Percentiles rank a stretch among this genome's conserved stretches.
These are phyloP conservation scores for Cephus pygmeus DNA, from an alignment of 2,888 invertebrate species.

Conservation along the genomic window DNA sequence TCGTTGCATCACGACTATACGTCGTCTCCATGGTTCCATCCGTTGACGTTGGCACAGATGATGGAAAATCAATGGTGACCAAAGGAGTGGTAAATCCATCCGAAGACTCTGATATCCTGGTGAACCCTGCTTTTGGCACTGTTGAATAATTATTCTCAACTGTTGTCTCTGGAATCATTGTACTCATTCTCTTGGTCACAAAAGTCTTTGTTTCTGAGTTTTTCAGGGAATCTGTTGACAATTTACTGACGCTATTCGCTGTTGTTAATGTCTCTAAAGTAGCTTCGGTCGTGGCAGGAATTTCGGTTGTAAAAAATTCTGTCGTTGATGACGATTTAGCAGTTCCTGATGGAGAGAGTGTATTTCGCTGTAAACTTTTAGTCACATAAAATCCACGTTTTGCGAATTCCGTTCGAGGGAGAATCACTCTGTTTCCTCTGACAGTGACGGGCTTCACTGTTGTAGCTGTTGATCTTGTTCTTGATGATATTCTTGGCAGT, in stretches of 20 bases:
- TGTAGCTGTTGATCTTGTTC: slow-evolving; percentile 14
- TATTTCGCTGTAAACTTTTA: slow-evolving; percentile 24
- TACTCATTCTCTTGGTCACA: background rate
- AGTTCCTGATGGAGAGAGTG: background rate
- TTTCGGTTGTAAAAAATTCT: background rate
- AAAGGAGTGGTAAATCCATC: background rate
- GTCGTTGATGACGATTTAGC: background rate
- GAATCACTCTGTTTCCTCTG: slow-evolving; percentile 29
- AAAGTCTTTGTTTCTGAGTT: background rate
- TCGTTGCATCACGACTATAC: background rate
- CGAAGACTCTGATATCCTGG: background rate
- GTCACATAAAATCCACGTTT: slow-evolving; percentile 40
- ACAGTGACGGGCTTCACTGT: slow-evolving; percentile 38
- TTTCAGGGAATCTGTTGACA: background rate
- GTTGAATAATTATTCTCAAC: background rate
- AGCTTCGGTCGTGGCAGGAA: background rate
- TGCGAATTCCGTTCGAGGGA: slow-evolving; percentile 5
- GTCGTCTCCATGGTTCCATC: background rate
- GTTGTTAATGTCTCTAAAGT: background rate
- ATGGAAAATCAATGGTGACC: background rate
- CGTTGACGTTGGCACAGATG: background rate
- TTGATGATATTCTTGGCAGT: slow-evolving; percentile 13
- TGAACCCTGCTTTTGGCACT: background rate
- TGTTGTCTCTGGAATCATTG: background rate
- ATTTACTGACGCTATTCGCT: background rate